Conservation (phyloP, 30 jellyfish, hydroid and myxozoan species). For the Turritopsis dohrnii region DNA sequence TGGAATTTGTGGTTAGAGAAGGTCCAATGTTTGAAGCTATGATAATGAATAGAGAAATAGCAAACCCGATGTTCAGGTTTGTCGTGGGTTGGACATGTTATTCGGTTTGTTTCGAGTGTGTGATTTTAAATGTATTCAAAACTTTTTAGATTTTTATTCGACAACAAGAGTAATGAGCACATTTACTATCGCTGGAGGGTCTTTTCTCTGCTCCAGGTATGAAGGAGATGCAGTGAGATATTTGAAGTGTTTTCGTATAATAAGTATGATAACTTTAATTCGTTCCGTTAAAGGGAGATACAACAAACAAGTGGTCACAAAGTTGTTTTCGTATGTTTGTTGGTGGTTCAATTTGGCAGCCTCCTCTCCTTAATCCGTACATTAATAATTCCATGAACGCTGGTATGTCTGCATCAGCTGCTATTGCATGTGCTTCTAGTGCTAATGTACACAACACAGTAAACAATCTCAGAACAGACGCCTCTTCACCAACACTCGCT, state of each 20-base stretch:
- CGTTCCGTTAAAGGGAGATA: constrained; percentile 95
- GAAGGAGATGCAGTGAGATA: too few relatives aligned
- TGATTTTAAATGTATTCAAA: not conserved
- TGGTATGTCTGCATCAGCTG: constrained; percentile 59
- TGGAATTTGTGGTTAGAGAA: constrained; percentile 89
- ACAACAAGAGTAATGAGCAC: constrained; percentile 85
- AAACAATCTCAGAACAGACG: not conserved
- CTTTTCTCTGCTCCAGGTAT: constrained; percentile 83
- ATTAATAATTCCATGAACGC: constrained; percentile 37
- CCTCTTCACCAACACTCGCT: constrained; percentile 25
- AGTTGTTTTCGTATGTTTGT: constrained; percentile 82
- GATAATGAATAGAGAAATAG: constrained; percentile 90
- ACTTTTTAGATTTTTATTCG: constrained; percentile 67
- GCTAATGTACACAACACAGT: constrained; percentile 50
- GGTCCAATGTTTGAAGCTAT: constrained; percentile 99
- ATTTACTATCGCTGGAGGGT: constrained; percentile 95
- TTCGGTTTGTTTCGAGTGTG: not conserved
- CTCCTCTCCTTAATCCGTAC: constrained; percentile 90
- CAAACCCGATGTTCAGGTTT: constrained; percentile 89
- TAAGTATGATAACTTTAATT: too few relatives aligned
- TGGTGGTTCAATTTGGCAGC: constrained; percentile 96
- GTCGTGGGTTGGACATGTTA: not conserved
- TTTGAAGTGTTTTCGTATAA: too few relatives aligned
- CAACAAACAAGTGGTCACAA: constrained; percentile 88
- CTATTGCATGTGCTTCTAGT: constrained; percentile 63